These are phyloP conservation scores for Fregata magnificens DNA, from an alignment of 2,113 vertebrate species.

Conservation along the genomic window DNA sequence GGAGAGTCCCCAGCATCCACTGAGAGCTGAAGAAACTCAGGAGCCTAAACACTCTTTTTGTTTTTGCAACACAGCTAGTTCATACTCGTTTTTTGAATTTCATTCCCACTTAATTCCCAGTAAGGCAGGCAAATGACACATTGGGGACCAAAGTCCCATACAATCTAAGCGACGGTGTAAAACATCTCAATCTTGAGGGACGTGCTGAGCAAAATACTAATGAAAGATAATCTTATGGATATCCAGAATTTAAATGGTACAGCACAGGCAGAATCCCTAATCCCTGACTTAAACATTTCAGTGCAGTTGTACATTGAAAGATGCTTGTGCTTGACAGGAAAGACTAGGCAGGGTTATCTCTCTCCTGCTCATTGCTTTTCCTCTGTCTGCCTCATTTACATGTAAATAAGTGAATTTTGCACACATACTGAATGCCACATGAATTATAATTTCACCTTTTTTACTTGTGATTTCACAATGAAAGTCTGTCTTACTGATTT, in stretches of 20 bases:
- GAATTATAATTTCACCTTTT: neutral
- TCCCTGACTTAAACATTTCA: neutral
- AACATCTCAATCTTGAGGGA: neutral
- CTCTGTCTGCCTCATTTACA: neutral
- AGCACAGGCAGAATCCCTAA: neutral
- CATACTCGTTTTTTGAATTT: neutral
- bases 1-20: neutral
- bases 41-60: neutral
- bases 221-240: neutral
- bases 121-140: neutral
- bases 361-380: neutral
- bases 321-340: neutral
- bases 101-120: neutral
- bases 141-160: neutral
- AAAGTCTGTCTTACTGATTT: neutral
- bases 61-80: neutral
- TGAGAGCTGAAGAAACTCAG: neutral
- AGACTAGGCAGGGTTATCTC: neutral
- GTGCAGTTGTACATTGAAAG: neutral
- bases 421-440: neutral
- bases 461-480: neutral
- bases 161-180: neutral
- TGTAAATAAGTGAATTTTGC: constrained; percentile 18
- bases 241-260: neutral
- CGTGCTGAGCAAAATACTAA: neutral